Conservation (phyloP, 2,888 invertebrate species). For the Conomelus anceps region DNA sequence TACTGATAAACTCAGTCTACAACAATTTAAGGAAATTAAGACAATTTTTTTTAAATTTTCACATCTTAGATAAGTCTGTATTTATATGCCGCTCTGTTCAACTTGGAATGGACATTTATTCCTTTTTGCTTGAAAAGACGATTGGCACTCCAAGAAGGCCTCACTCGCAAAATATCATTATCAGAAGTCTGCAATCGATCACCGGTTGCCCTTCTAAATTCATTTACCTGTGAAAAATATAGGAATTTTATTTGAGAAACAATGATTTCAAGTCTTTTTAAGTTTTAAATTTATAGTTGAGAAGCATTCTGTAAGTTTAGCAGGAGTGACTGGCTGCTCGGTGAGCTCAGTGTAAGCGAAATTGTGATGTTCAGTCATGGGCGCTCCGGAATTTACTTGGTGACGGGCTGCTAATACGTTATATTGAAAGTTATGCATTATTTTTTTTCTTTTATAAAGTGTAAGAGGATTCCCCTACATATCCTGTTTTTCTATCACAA, state of each 20-base stretch:
- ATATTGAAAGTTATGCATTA: too few species aligned
- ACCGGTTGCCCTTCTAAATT: not conserved
- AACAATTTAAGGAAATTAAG: not conserved
- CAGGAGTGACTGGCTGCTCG: too few species aligned
- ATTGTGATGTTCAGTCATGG: too few species aligned
- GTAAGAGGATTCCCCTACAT: too few species aligned
- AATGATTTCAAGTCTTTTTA: not conserved
- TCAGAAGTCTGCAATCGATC: not conserved
- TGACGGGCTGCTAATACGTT: too few species aligned
- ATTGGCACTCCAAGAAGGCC: not conserved
- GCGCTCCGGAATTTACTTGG: too few species aligned
- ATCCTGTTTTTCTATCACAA: too few species aligned
- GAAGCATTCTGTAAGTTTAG: too few species aligned
- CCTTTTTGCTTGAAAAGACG: not conserved
- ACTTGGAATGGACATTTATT: not conserved
- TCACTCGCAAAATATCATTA: not conserved
- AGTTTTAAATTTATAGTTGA: too few species aligned
- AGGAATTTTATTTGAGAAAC: not conserved
- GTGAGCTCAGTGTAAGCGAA: too few species aligned
- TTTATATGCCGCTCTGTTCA: not conserved
- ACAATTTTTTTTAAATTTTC: not conserved
- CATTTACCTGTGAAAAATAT: not conserved
- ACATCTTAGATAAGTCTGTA: not conserved
- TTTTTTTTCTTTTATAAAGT: too few species aligned
- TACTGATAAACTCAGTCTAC: not conserved